Evolutionary conservation across 1,140 invertebrate species (phyloP).

Genomic region (Lordiphosa clarofinis): DNA sequence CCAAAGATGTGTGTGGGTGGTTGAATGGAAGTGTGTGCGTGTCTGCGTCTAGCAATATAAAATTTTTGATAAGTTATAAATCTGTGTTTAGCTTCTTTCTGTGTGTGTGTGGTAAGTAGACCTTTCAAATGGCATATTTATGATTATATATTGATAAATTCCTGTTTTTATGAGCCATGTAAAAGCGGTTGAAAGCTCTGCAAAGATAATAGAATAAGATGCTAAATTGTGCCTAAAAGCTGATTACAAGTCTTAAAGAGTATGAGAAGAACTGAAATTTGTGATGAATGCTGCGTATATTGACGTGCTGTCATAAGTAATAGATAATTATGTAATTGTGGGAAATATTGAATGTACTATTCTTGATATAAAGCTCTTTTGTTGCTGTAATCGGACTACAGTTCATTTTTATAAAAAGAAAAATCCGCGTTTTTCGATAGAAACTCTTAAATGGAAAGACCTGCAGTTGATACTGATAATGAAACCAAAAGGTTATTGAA

Average conservation of each 20-base stretch:
- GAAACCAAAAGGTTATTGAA: too few species aligned
- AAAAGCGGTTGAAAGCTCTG: constrained; percentile 8
- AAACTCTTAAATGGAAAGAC: too few species aligned
- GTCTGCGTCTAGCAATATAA: constrained; percentile 34
- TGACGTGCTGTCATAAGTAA: neutral
- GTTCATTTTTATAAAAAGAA: too few species aligned
- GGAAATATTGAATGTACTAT: too few species aligned
- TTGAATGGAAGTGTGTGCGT: constrained; percentile 6
- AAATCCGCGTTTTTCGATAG: too few species aligned
- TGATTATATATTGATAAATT: constrained; percentile 15
- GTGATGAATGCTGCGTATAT: too few species aligned
- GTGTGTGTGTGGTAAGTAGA: constrained; percentile 3
- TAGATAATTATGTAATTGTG: too few species aligned
- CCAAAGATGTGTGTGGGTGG: constrained; percentile 22
- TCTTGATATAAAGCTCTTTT: too few species aligned
- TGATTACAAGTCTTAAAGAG: constrained; percentile 11
- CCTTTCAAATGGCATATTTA: constrained; percentile 20
- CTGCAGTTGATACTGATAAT: too few species aligned
- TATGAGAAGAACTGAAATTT: neutral
- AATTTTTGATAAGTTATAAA: constrained; percentile 58
- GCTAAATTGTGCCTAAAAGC: constrained; percentile 4
- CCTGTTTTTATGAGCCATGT: constrained; percentile 11
- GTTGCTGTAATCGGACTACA: too few species aligned
- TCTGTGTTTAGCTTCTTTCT: constrained; percentile 16
- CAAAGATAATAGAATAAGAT: constrained; percentile 3